These are phyloP conservation scores for Halcyon chelicuti DNA, from an alignment of 2,797 vertebrate species.

Conservation along the genomic window DNA sequence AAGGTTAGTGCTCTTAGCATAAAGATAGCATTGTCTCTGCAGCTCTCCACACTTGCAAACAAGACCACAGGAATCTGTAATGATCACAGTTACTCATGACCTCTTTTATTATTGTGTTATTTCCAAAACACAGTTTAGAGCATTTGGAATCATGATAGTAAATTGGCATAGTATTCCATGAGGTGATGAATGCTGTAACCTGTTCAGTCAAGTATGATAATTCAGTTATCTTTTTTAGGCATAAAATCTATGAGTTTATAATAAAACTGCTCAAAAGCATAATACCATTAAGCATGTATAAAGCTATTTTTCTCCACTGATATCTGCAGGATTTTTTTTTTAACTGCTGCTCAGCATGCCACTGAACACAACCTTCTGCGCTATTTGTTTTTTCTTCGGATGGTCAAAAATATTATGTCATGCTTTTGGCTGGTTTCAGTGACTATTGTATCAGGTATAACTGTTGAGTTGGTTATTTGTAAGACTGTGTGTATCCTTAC, in stretches of 20 bases:
- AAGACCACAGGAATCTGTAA: not conserved
- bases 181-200: constrained; percentile 7
- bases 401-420: constrained; percentile 52
- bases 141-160: not conserved
- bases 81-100: not conserved
- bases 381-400: constrained; percentile 46
- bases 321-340: constrained; percentile 10
- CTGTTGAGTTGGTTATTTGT: constrained; percentile 51
- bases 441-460: constrained; percentile 49
- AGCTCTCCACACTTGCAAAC: not conserved
- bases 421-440: constrained; percentile 56
- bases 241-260: not conserved
- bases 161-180: not conserved
- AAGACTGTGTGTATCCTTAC: constrained; percentile 48
- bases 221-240: not conserved
- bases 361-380: not conserved
- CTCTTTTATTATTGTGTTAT: not conserved
- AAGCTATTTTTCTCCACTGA: not conserved
- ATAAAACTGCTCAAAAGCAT: not conserved
- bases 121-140: constrained; percentile 7
- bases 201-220: constrained; percentile 7
- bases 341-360: not conserved
- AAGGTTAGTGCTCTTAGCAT: not conserved
- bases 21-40: not conserved
- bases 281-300: not conserved